Evolutionary conservation across 2,113 vertebrate species (phyloP).

Genomic region (Otis tarda): DNA sequence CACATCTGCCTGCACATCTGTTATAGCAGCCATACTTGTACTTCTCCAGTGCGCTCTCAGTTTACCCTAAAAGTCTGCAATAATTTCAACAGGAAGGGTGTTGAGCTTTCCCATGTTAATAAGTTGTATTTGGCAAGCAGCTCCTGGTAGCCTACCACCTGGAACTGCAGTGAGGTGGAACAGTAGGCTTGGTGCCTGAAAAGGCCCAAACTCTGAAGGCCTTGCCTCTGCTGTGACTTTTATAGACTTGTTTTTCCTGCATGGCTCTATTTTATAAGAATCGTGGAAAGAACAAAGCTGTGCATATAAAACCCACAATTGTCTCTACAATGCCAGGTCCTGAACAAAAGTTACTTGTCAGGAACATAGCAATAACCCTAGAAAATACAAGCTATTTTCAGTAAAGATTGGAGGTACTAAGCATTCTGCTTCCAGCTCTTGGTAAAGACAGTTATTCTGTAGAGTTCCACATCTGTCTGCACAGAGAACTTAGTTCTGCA

Average conservation of each 20-base stretch:
- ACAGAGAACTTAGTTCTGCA: background rate
- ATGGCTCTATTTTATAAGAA: constrained; percentile 18
- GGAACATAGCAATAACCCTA: background rate
- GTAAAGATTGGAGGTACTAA: background rate
- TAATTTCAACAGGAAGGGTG: constrained; percentile 16
- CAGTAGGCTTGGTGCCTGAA: background rate
- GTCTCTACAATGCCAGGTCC: background rate
- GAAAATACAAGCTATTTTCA: background rate
- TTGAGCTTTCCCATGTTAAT: constrained; percentile 10
- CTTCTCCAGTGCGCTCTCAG: background rate
- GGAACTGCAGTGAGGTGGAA: constrained; percentile 10
- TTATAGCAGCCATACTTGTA: background rate
- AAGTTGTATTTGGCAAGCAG: constrained; percentile 29
- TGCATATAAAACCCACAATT: background rate
- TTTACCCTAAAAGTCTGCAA: background rate
- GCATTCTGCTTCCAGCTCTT: background rate
- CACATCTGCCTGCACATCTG: background rate
- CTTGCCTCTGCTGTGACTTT: constrained; percentile 10
- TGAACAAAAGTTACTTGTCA: background rate
- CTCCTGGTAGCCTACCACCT: constrained; percentile 33
- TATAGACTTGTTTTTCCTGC: constrained; percentile 33
- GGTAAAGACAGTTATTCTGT: background rate
- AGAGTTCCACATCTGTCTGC: background rate
- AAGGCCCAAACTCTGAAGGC: background rate
- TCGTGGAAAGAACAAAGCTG: constrained; percentile 21